Percentiles rank a stretch among this genome's conserved stretches.
Conservation (phyloP, 2,797 vertebrate species). For the Mormyrops attenuatus region DNA sequence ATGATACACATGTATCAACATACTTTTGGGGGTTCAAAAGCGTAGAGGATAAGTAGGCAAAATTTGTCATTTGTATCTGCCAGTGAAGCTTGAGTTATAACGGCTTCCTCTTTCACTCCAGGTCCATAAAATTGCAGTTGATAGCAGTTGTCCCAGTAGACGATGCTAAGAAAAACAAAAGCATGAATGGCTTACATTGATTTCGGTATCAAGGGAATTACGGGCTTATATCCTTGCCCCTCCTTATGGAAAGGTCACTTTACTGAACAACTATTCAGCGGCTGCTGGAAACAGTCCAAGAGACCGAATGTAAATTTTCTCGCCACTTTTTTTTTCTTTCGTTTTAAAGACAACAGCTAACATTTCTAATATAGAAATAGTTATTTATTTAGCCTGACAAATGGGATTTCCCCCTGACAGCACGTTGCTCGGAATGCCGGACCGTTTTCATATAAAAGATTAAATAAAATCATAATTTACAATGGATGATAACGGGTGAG, state of each 20-base stretch:
- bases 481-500: not conserved
- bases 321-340: conserved; percentile 49
- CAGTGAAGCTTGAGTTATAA: conserved; percentile 34
- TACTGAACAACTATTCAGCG: conserved; percentile 71
- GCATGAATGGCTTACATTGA: conserved; percentile 86
- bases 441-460: not conserved
- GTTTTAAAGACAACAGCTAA: conserved; percentile 52
- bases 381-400: conserved; percentile 79
- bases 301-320: conserved; percentile 65
- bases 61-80: conserved; percentile 5
- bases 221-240: conserved; percentile 64
- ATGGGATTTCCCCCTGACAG: conserved; percentile 22
- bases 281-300: conserved; percentile 61
- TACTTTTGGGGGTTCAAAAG: not conserved
- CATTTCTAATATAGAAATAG: conserved; percentile 54
- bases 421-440: not conserved
- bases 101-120: conserved; percentile 53
- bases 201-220: conserved; percentile 61
- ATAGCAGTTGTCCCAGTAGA: conserved; percentile 74
- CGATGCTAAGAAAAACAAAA: conserved; percentile 80
- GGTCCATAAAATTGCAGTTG: conserved; percentile 76
- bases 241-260: conserved; percentile 57
- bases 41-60: conserved; percentile 4
- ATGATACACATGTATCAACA: not conserved
- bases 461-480: not conserved